Base-by-base conservation (phyloP, 2,797 vertebrate species). In the Semaprochilodus insignis region DNA sequence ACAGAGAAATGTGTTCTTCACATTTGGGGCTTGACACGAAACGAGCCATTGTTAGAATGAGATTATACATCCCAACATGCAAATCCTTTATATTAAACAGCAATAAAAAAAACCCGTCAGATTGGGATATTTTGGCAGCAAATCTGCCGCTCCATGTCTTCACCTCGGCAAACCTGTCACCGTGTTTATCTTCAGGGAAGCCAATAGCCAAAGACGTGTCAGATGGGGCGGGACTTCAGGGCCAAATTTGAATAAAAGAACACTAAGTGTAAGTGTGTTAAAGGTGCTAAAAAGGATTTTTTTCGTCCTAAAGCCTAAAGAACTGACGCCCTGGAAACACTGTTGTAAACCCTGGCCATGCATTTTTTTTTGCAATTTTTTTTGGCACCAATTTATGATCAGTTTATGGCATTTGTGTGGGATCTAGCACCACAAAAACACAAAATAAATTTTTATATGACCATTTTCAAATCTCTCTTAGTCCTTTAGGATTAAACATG, bases 1-100 rank as follows among this genome's bases (percentile, higher is more conserved):
- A 91, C 89, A 90, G 90, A 84, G 93, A 93, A 86, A 92, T 91
- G 31, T 81, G 78, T 85, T 81, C 71, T 73, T 85, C 57, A 80
- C 40, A 51, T 87, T 81, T 81, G 79, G 79, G 81, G 83, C 74
- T 77, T 84, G 84, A 87, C 84, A 81, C 44, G 66, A 84, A 70
- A 88, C 78, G 23, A 74, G 83, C 83, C 62, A 81, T 86, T 77
- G 69, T 78, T 82, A 85, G 76, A 76, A 80, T 77, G 54, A 82
- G 74, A 82, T 84, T 83, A 79, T 85, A 81, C 85, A 81, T 65
- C 71, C 85, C 78, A 77, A 84, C 85, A 86, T 85, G 83, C 83
- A 82, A 83, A 79, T 85, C 55, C 73, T 75, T 74, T 78, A 82
- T 77, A 77, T 83, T 83, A 85, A 78, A 76, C 83, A 80, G 77